These are phyloP conservation scores for mouse (Mus musculus) DNA, from an alignment of 2,113 vertebrate species.

Conservation along the genomic window GRCm39 chr10:126921001-126921500, in stretches of 20 bases:
- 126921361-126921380: not conserved
- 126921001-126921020: constrained; percentile 93
- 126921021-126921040: constrained; percentile 92
- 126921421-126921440: constrained; percentile 93
- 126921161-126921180: not conserved
- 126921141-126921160: not conserved
- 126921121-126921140: constrained; percentile 40
- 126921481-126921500: constrained; percentile 96
- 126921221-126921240: not conserved
- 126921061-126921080: constrained; percentile 98
- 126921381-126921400: not conserved
- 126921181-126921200: not conserved
- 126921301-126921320: not conserved
- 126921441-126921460: constrained; percentile 93
- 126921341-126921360: not conserved
- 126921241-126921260: not conserved
- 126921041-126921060: constrained; percentile 92
- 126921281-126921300: not conserved
- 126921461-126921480: constrained; percentile 96
- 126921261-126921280: not conserved
- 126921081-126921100: constrained; percentile 97
- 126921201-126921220: not conserved
- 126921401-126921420: constrained; percentile 84
- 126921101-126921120: constrained; percentile 95
- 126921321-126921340: not conserved